Base-by-base conservation (phyloP, 2,113 vertebrate genomes). In the Antechinus stuartii region DNA sequence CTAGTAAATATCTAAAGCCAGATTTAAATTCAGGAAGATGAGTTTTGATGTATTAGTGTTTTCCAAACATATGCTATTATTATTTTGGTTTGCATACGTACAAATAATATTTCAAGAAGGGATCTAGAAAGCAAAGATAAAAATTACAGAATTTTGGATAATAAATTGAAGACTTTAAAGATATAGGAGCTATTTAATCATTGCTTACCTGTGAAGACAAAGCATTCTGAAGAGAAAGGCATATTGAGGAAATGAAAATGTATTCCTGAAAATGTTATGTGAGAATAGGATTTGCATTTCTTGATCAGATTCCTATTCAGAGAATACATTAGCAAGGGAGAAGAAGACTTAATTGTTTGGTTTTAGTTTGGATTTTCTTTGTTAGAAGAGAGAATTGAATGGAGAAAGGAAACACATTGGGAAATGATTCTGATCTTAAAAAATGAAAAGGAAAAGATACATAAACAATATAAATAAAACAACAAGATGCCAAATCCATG, bases 221-320 rank as follows among this genome's bases (percentile, higher is more conserved):
- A 54, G 89, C 46, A 11, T 93, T 92, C 56, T 90, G 57, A 90
- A 95, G 90, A 90, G n/a, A 91, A 95, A 89, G 61, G 61, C 12
- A n/a, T 76, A 76, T 68, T 76, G 61, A n/a, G 61, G 30, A n/a
- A n/a, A 11, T 68, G 4, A 76, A 76, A 76, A n/a, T 76, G 35
- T 76, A 35, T n/a, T 76, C 12, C 52, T 91, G 35, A 96, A 68
- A 35, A 24, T 0, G 30, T 23, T 68, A 61, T 47, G 90, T 47
- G 14, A 68, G 14, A 54, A 52, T 91, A 89, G 7, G 11, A 47
- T 52, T 91, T 92, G 30, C 42, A 56, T 93, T 96, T 94, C 54
- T 93, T 25, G 22, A 93, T n/a, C 54, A 90, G 46, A 47, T 57
- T 90, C 49, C 0, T 91, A 22, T 22, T 76, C 26, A 57, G 26